phyloP scores from a whole-genome alignment of 2,797 vertebrate genomes.

The Lates japonicus region DNA sequence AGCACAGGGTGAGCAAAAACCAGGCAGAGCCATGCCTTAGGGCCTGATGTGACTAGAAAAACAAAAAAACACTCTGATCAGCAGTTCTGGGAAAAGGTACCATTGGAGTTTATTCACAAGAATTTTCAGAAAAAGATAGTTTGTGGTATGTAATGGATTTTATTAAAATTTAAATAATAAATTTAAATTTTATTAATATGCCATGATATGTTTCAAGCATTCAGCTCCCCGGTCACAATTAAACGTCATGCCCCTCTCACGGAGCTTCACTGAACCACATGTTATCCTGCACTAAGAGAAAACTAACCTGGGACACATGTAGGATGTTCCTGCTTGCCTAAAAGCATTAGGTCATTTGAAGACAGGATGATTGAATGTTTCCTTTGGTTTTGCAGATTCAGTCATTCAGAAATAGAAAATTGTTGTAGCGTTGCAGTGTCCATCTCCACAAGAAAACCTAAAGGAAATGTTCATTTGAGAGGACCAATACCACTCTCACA shows the following conservation, averaged over 20 bases:
- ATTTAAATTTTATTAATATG: background rate
- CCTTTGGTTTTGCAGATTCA: constrained; percentile 16
- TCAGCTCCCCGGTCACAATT: background rate
- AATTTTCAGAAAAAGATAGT: background rate
- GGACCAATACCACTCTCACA: background rate
- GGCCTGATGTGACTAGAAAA: background rate
- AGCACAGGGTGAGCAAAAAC: constrained; percentile 16
- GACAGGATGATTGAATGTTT: constrained; percentile 4
- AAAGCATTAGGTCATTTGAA: background rate
- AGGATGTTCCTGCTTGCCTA: constrained; percentile 16
- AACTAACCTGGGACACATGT: background rate
- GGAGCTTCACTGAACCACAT: background rate
- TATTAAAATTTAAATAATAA: background rate
- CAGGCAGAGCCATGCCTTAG: background rate
- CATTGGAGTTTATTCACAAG: background rate
- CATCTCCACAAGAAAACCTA: background rate
- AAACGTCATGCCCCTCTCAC: background rate
- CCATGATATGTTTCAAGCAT: background rate
- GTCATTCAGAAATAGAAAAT: background rate
- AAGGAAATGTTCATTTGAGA: background rate
- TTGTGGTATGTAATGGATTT: background rate
- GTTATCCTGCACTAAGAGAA: background rate
- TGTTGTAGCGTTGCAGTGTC: background rate
- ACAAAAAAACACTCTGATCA: background rate
- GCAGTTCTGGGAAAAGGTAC: background rate